Base-by-base conservation (phyloP, 2,113 vertebrate species). In the Eulemur rufifrons region DNA sequence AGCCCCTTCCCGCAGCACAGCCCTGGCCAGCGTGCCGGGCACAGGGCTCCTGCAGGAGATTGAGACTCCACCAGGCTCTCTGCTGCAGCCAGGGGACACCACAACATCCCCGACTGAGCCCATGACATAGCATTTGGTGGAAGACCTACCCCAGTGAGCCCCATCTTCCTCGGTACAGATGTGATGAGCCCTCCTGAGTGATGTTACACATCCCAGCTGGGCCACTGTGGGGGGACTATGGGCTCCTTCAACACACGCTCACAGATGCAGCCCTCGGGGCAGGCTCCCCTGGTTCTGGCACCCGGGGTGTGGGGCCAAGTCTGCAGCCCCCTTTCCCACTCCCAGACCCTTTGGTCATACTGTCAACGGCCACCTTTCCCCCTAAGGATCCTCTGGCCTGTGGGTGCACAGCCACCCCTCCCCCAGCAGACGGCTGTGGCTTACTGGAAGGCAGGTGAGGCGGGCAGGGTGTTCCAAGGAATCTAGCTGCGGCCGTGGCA, bases 361-460 rank as follows among this genome's bases (percentile, higher is more conserved):
- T n/a, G 3, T n/a, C 8, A 8, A 84, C 42, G 37, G 15, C 64
- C n/a, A 45, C 64, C 25, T 61, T n/a, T 45, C 74, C 27, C 68
- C 4, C 18, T 3, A 1, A 21, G 39, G 45, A 27, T 5, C 0
- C 32, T 17, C 13, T 0, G 25, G 25, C 25, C 25, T 23, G 25
- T 52, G 47, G 32, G 2, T 12, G 34, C 50, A 18, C 1, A 0
- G 3, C 15, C 9, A 5, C 29, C 17, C 0, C 2, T 1, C 29
- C 9, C 0, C 47, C 39, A 63, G 52, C 69, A 42, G 85, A 18
- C 0, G 3, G 4, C 47, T 42, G 2, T 21, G 37, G 25, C 59
- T 23, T 1, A 1, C 21, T 7, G 42, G 52, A 13, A 74, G 54
- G 39, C 15, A 39, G 4, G 9, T 0, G 3, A 39, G 6, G 9